Evolutionary conservation across 64 coral and sea anemone species (phyloP), one percentile per base, ranked within the genome.

Genomic region (Montipora efflorescens): DNA sequence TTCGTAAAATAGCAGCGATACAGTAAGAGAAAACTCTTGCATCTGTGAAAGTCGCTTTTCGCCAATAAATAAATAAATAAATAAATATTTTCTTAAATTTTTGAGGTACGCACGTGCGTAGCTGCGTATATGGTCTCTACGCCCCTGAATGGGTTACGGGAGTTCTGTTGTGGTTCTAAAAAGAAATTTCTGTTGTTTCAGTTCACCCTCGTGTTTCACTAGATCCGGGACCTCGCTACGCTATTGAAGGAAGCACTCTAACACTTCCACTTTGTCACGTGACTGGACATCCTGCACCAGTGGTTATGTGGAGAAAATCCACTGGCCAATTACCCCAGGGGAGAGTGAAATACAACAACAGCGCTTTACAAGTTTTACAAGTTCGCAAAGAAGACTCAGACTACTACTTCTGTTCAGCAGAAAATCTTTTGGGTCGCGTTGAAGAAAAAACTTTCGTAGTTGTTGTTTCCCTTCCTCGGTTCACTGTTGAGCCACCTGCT

Each of bases 221-320:
- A 13, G 61, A 74, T 47, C 57, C 74, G 20, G 80, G 93, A 79
- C 93, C 70, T 28, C 79, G 73, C 5, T 78, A 90, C 46, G 59
- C 47, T 43, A 44, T 62, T 9, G 53, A 74, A 10, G 76, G 49
- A 7, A 13, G 79, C 21, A 64, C 90, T 59, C 66, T 25, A 67
- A 48, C 22, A 45, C 44, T 95, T 13, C 88, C 88, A 2, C 50
- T 20, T 16, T 94, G 93, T 90, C 25, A 90, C 68, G 93, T 90
- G 46, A 83, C 36, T 9, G 93, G 93, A 18, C 61, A 94, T 20
- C 93, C 93, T 7, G 43, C 52, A 22, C 93, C 93, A 19, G 72
- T 80, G 12, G n/a, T 94, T 28, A 94, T 68, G 1, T 94, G 93
- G 93, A 76, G 77, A 3, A 94, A 90, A 47, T 84, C 87, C 2